Percentiles rank a stretch among this genome's conserved stretches.
phyloP scores from a whole-genome alignment of 2,888 invertebrate species.

The Lasioglossum villosulum region DNA sequence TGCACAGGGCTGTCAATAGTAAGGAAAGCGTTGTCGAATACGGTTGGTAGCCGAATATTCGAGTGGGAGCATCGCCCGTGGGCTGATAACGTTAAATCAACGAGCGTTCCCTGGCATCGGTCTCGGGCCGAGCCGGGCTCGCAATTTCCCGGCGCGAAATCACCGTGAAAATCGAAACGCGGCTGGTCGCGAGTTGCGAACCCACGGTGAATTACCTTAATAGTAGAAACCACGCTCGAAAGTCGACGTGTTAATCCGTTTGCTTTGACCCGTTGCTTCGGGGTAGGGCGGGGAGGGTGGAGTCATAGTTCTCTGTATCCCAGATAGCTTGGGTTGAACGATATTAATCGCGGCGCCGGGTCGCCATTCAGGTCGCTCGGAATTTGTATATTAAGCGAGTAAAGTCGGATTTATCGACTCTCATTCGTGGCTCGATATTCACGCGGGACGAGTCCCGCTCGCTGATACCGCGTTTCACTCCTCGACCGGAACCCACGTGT shows the following conservation, averaged over 20 bases:
- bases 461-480: slow-evolving; percentile 51
- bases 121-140: background rate
- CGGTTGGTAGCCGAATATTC: no score
- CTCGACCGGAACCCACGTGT: background rate
- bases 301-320: slow-evolving; percentile 9
- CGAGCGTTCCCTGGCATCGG: background rate
- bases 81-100: slow-evolving; percentile 8
- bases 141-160: slow-evolving; percentile 7
- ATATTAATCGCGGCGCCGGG: slow-evolving; percentile 43
- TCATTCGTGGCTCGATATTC: slow-evolving; percentile 40
- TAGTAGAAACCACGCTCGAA: slow-evolving; percentile 27
- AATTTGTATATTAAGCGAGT: slow-evolving; percentile 18
- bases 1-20: no score
- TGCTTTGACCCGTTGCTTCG: slow-evolving; percentile 23
- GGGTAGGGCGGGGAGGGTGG: background rate
- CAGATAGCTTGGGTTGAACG: slow-evolving; percentile 28
- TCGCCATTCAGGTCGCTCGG: slow-evolving; percentile 31
- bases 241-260: slow-evolving; percentile 36
- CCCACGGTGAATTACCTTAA: slow-evolving; percentile 31
- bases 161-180: slow-evolving; percentile 11
- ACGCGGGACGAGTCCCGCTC: slow-evolving; percentile 8
- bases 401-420: slow-evolving; percentile 53
- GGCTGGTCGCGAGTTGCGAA: background rate
- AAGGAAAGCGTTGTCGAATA: no score
- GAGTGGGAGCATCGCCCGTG: no score